Percentiles rank a stretch among this genome's conserved stretches.
Conservation (phyloP, 53 echinoderm and acorn worm genomes). For the Paracentrotus lividus region DNA sequence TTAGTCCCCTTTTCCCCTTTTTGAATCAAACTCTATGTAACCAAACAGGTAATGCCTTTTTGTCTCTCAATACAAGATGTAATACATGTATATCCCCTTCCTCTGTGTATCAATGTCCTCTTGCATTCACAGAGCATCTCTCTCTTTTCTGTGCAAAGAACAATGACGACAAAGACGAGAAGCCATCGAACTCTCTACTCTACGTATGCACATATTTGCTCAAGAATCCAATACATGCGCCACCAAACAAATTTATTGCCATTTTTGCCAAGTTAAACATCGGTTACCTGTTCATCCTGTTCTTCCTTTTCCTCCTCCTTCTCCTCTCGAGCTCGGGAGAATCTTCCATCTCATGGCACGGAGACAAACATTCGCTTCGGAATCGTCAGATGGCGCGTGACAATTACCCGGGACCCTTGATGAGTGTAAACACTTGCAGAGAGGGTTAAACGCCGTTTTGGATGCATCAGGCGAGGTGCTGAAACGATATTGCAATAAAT, state of each 20-base stretch:
- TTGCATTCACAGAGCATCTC: not conserved
- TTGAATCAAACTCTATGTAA: not conserved
- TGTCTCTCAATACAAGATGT: not conserved
- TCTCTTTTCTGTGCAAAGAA: not conserved
- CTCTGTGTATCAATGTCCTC: not conserved
- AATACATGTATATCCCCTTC: not conserved
- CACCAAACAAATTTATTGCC: slow-evolving; percentile 36
- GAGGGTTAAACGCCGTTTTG: not conserved
- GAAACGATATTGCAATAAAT: slow-evolving; percentile 19
- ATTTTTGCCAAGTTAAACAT: slow-evolving; percentile 1
- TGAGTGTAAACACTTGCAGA: slow-evolving; percentile 8
- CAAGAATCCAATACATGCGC: not conserved
- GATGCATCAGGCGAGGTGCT: not conserved
- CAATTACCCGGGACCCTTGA: slow-evolving; percentile 36
- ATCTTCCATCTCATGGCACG: not conserved
- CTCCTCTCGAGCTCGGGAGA: not conserved
- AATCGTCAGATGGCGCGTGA: slow-evolving; percentile 27
- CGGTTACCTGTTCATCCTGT: not conserved
- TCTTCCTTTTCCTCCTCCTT: not conserved
- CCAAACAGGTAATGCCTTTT: no score
- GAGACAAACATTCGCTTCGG: slow-evolving; percentile 7
- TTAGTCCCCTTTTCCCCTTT: not conserved
- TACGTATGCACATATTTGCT: slow-evolving; percentile 1
- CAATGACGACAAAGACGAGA: not conserved
- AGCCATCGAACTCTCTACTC: not conserved